These are phyloP conservation scores for Chaetogeoica ovagalla DNA, from an alignment of 2,888 invertebrate genomes.

Conservation along the genomic window DNA sequence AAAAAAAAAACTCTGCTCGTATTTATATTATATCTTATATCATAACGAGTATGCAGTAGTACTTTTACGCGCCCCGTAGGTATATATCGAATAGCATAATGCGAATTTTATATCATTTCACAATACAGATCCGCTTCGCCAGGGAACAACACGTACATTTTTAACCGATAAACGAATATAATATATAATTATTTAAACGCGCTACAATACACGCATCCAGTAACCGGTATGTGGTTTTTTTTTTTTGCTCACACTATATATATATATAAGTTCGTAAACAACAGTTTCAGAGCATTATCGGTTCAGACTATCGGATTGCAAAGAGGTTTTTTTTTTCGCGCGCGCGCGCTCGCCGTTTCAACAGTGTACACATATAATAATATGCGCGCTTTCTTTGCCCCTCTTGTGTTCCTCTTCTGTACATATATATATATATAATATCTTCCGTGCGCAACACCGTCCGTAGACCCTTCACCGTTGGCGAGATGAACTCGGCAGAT, in stretches of 20 bases:
- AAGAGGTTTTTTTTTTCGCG: slow-evolving; percentile 5
- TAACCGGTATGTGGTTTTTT: slow-evolving; percentile 39
- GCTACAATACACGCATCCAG: neutral
- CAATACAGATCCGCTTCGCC: neutral
- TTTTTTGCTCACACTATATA: slow-evolving; percentile 17
- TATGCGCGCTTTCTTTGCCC: slow-evolving; percentile 28
- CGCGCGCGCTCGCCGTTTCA: slow-evolving; percentile 7
- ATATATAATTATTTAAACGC: slow-evolving; percentile 43
- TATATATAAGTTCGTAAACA: slow-evolving; percentile 29
- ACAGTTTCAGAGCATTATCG: slow-evolving; percentile 49
- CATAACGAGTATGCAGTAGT: neutral
- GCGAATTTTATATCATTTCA: slow-evolving; percentile 36
- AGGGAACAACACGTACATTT: slow-evolving; percentile 23
- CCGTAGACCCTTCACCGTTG: slow-evolving; percentile 6
- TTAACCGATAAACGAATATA: slow-evolving; percentile 38
- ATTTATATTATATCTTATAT: neutral
- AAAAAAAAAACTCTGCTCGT: no score
- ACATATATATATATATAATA: no score
- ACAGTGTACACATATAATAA: slow-evolving; percentile 2
- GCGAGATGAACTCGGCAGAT: slow-evolving; percentile 48
- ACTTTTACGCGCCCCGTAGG: no score
- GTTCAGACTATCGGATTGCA: slow-evolving; percentile 49
- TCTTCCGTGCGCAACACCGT: neutral
- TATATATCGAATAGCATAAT: neutral
- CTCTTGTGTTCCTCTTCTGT: neutral